Evolutionary conservation across 1,140 invertebrate genomes (phyloP).

Genomic region (Nasonia longicornis): DNA sequence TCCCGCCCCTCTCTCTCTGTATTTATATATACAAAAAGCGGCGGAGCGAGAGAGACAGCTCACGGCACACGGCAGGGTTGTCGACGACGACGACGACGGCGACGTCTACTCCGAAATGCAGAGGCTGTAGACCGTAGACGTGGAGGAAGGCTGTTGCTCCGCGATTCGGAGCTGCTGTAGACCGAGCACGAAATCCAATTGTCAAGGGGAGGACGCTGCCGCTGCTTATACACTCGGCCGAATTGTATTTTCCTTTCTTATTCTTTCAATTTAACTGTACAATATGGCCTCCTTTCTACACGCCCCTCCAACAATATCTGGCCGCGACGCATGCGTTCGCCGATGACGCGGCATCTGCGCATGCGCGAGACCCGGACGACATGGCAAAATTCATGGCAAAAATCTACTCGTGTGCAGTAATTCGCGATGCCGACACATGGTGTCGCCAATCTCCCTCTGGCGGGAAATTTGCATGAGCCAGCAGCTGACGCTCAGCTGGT

Average conservation of each 20-base stretch:
- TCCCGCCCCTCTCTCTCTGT: neutral
- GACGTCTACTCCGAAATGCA: neutral
- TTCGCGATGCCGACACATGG: no score
- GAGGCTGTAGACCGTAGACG: neutral
- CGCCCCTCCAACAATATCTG: constrained; percentile 32
- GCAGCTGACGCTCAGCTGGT: no score
- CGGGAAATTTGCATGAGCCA: no score
- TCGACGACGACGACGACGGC: neutral
- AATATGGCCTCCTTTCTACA: constrained; percentile 69
- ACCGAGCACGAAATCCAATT: constrained; percentile 11
- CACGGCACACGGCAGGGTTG: neutral
- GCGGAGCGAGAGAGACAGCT: neutral
- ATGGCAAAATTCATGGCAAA: neutral
- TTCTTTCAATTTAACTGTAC: constrained; percentile 69
- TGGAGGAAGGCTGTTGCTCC: neutral
- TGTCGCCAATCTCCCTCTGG: no score
- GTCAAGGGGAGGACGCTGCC: neutral
- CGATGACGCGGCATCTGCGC: neutral
- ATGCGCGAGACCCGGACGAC: neutral
- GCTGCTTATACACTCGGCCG: neutral
- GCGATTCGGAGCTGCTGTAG: neutral
- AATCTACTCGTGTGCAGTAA: no score
- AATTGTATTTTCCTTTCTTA: constrained; percentile 64
- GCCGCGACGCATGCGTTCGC: constrained; percentile 25
- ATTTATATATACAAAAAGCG: constrained; percentile 40